Base-by-base conservation (phyloP, 2,797 vertebrate species). In the Tangara arthus region DNA sequence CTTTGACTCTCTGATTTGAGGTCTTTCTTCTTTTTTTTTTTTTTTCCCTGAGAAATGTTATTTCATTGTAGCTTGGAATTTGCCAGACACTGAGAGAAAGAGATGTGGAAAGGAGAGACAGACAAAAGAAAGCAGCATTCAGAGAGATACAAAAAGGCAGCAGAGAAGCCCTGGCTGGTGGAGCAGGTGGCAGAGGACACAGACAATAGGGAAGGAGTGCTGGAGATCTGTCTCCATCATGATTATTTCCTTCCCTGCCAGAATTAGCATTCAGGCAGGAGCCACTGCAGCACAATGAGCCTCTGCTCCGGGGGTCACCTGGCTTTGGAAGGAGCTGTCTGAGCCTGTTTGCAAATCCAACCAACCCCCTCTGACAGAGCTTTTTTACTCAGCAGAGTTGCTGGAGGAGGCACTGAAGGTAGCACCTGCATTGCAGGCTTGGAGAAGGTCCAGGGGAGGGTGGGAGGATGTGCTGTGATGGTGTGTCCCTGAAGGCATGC, bases 401-500 rank as follows among this genome's bases (percentile, higher is more conserved):
- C 86, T 90, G 91, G 87, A 94, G 87, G 82, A 96, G 88, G 35
- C 72, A 19, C 49, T 17, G 93, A 63, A 41, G 6, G 77, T 65
- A 78, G 85, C 94, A 96, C 96, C 96, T 96, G 96, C 96, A 96
- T 95, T 96, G 96, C 96, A 96, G 96, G 59, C 94, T 96, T 96
- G 96, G 96, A 95, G 66, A 42, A 73, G 78, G 83, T 96, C 95
- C 95, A 96, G 35, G 69, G 85, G 39, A 91, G 87, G 87, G 92
- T 93, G 75, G 95, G 96, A 96, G 90, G 91, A 59, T 52, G 85
- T 87, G 89, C 57, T 85, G 87, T 34, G 89, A 14, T 78, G 95
- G 37, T 80, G 61, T 78, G 88, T 83, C 93, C 93, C 93, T 52
- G 91, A 71, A 91, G 91, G 66, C 90, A 52, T 59, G 82, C 82